Evolutionary conservation across 1,140 invertebrate genomes (phyloP).

Genomic region (Bombus confusus): DNA sequence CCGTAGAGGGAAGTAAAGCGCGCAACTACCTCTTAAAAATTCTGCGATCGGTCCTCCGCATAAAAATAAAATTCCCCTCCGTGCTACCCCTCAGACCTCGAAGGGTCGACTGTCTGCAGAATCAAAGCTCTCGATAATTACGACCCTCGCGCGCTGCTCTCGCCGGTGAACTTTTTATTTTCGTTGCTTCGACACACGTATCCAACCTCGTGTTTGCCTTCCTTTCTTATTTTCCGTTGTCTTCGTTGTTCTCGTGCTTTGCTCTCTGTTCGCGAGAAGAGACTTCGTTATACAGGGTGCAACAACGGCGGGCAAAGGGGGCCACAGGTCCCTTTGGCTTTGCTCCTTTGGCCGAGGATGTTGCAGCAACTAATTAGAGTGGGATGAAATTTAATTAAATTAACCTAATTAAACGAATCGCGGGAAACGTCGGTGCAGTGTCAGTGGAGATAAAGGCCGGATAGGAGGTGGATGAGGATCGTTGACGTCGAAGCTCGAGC

Average conservation of each 20-base stretch:
- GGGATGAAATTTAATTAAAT: conserved; percentile 61
- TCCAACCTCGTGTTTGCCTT: too few species aligned
- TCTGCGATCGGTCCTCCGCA: conserved; percentile 26
- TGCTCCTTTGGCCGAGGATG: conserved; percentile 31
- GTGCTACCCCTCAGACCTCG: too few species aligned
- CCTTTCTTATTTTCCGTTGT: not conserved
- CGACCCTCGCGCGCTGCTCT: not conserved
- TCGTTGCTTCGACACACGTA: not conserved
- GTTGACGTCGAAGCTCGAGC: conserved; percentile 23
- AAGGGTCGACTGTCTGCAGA: not conserved
- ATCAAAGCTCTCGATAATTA: conserved; percentile 46
- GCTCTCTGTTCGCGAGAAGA: not conserved
- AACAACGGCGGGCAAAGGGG: conserved; percentile 18
- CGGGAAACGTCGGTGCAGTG: conserved; percentile 18
- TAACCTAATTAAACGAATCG: conserved; percentile 61
- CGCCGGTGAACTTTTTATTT: not conserved
- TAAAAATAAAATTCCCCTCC: conserved; percentile 30
- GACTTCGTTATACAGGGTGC: conserved; percentile 12
- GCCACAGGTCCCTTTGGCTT: conserved; percentile 16
- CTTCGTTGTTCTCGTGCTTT: not conserved
- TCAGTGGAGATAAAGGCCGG: not conserved
- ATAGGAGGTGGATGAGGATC: not conserved
- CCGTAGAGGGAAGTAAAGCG: not conserved
- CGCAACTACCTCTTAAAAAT: conserved; percentile 39
- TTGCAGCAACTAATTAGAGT: conserved; percentile 57